phyloP scores from a whole-genome alignment of 2,888 invertebrate genomes.

The Galeruca laticollis region DNA sequence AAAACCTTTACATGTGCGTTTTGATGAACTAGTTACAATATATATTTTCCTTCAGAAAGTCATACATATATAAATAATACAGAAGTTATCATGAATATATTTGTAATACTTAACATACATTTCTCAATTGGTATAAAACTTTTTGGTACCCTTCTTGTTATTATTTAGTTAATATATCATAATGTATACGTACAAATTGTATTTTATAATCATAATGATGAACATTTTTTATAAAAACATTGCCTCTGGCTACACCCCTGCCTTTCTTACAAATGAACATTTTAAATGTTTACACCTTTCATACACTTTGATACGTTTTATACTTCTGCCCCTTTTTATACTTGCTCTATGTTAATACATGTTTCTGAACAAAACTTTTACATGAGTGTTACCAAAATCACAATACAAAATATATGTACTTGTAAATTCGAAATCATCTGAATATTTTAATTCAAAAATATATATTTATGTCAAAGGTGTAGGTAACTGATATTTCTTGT shows the following conservation, averaged over 20 bases:
- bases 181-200: no score
- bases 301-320: constrained; percentile 26
- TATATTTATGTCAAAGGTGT: not conserved
- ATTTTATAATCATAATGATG: not conserved
- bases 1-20: no score
- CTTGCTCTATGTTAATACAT: constrained; percentile 3
- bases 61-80: no score
- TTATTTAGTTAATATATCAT: no score
- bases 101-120: no score
- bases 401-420: not conserved
- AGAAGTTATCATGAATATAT: no score
- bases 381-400: not conserved
- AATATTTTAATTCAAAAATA: not conserved
- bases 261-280: constrained; percentile 1
- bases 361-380: not conserved
- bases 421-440: no score
- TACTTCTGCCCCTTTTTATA: constrained; percentile 19
- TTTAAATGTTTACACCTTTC: constrained; percentile 19
- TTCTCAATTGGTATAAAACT: no score
- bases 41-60: no score
- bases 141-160: no score
- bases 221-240: not conserved
- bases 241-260: constrained; percentile 8
- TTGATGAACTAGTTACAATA: no score
- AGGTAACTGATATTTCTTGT: not conserved